Percentiles rank a stretch among this genome's conserved stretches.
Conservation (phyloP, 1,140 invertebrate species). For the Brachionus rubens region DNA sequence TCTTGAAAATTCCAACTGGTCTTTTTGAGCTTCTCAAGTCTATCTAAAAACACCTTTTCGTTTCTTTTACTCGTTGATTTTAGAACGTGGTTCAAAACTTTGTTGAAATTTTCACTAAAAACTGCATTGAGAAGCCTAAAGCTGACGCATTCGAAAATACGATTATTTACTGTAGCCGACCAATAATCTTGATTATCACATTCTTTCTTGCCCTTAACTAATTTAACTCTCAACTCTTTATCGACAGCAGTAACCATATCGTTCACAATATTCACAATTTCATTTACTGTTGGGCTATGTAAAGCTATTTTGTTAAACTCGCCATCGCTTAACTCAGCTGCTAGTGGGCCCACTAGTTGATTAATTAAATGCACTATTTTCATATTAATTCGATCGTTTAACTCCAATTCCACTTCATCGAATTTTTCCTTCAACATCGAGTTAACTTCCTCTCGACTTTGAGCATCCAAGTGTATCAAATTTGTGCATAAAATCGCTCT, state of each 20-base stretch:
- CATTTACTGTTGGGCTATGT: not conserved
- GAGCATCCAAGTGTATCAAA: not conserved
- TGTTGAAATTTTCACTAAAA: not conserved
- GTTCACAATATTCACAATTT: slow-evolving; percentile 1
- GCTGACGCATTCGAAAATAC: too few relatives aligned
- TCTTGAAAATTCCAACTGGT: too few relatives aligned
- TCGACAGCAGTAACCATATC: not conserved
- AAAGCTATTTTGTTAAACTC: not conserved
- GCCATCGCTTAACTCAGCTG: not conserved
- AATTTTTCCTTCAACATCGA: not conserved
- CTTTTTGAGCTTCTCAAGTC: too few relatives aligned
- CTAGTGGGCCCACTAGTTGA: not conserved
- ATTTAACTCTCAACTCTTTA: too few relatives aligned
- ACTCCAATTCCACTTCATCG: not conserved
- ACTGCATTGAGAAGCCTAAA: too few relatives aligned
- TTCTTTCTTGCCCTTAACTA: too few relatives aligned
- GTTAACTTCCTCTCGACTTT: not conserved
- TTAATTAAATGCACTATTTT: not conserved
- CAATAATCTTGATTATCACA: too few relatives aligned
- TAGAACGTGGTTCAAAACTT: too few relatives aligned
- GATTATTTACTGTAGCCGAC: too few relatives aligned
- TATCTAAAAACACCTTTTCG: too few relatives aligned
- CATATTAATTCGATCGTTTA: slow-evolving; percentile 5
- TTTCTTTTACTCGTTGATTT: too few relatives aligned
- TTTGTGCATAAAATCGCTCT: not conserved